Base-by-base conservation (phyloP, 1,140 invertebrate genomes). In the Telenomus remus region DNA sequence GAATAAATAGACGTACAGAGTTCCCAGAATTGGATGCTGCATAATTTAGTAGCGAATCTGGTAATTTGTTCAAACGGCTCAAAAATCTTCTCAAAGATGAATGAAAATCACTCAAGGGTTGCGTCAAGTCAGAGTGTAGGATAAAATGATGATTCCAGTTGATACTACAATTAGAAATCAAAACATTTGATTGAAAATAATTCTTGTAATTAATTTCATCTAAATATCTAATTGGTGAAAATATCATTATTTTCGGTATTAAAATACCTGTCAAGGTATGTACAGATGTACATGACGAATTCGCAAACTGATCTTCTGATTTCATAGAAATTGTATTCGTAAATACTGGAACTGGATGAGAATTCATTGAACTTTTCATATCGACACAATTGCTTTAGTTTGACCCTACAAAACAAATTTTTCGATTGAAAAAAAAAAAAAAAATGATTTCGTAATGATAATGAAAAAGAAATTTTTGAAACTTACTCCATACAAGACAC, bases 1-100 rank as follows among this genome's bases (percentile, higher is more conserved):
- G 39, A 39, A 55, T 42, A 33, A 48, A 61, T 61, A 42, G 37
- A 50, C 49, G 63, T 69, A 89, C 88, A 68, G 81, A 84, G 55
- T 89, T 88, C 4, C 87, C 88, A 53, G 80, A 49, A 47, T 82
- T 84, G 12, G 86, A 85, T 16, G 80, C 69, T 42, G 82, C 82
- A 76, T 87, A 86, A 74, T 85, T 80, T 37, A 87, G 83, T 13
- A 85, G 78, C 10, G 84, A 84, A 69, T 85, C 83, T 48, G 87
- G 83, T 10, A 89, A 80, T 15, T 47, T 73, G 6, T 66, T 78
- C 11, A 89, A 19, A 37, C 74, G 75, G 4, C 69, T 71, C 8
- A 86, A 72, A 53, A 83, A 88, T 35, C 49, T 78, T 3, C 79
- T 78, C 9, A 88, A 56, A n/a, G 54, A 64, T 0, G 39, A 14